These are phyloP conservation scores for Lathamus discolor DNA, from an alignment of 2,113 vertebrate genomes.

Conservation along the genomic window DNA sequence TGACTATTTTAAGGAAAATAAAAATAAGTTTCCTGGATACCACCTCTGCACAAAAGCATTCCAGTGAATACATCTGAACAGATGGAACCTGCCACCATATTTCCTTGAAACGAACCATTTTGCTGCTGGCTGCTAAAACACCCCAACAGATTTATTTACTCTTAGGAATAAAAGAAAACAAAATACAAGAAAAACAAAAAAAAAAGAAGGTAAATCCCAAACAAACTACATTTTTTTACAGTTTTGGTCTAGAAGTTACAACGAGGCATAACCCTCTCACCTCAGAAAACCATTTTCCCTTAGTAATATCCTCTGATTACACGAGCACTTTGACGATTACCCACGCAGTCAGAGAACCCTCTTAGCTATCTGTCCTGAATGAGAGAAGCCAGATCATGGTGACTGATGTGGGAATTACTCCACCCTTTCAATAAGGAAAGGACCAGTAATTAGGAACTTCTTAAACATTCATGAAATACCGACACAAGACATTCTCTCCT, in stretches of 20 bases:
- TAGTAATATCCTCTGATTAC: neutral
- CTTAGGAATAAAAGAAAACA: slow-evolving; percentile 30
- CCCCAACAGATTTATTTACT: slow-evolving; percentile 59
- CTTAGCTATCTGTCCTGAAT: neutral
- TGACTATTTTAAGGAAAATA: neutral
- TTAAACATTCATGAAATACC: slow-evolving; percentile 26
- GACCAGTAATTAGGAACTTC: neutral
- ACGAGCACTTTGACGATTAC: neutral
- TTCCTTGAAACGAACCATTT: slow-evolving; percentile 40
- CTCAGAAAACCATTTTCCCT: neutral
- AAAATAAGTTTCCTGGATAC: slow-evolving; percentile 13
- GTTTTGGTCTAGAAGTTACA: slow-evolving; percentile 66
- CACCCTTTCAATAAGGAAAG: slow-evolving; percentile 42
- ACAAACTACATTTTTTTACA: slow-evolving; percentile 37
- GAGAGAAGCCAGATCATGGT: slow-evolving; percentile 23
- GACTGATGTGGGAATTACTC: slow-evolving; percentile 22
- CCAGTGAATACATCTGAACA: slow-evolving; percentile 48
- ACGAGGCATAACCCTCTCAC: slow-evolving; percentile 15
- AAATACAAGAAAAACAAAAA: neutral
- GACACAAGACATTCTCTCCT: neutral
- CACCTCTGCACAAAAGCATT: slow-evolving; percentile 22
- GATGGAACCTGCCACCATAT: slow-evolving; percentile 39
- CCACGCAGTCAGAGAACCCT: slow-evolving; percentile 14
- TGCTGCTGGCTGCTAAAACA: slow-evolving; percentile 52
- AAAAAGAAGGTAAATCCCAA: slow-evolving; percentile 7